Evolutionary conservation across 2,888 invertebrate genomes (phyloP).

Genomic region (Julus scanicus): DNA sequence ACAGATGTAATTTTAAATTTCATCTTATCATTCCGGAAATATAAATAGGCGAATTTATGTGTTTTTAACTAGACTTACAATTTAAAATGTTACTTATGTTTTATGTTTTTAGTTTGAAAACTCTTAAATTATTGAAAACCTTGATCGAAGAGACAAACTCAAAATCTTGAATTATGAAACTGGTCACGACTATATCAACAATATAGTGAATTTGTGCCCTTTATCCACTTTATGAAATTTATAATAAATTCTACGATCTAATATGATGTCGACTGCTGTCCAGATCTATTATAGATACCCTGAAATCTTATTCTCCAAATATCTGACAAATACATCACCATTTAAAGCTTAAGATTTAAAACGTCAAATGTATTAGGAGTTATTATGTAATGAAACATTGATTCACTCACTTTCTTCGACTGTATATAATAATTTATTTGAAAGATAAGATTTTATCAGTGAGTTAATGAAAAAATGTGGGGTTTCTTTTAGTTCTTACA

Average conservation of each 20-base stretch:
- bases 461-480: neutral
- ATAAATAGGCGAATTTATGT: too few relatives aligned
- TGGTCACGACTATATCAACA: too few relatives aligned
- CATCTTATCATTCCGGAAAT: too few relatives aligned
- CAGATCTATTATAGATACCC: neutral
- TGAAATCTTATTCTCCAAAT: neutral
- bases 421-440: neutral
- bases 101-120: too few relatives aligned
- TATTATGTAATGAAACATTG: neutral
- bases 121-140: too few relatives aligned
- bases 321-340: neutral
- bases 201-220: neutral
- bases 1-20: too few relatives aligned
- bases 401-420: neutral
- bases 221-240: neutral
- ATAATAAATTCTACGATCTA: neutral
- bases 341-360: neutral
- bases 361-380: neutral
- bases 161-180: too few relatives aligned
- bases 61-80: too few relatives aligned
- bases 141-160: too few relatives aligned
- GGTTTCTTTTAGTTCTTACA: neutral
- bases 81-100: too few relatives aligned
- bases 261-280: neutral
- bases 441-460: neutral